Evolutionary conservation across 1,140 invertebrate species (phyloP), one percentile per base, ranked within the genome.

Genomic region (Zaprionus inermis): DNA sequence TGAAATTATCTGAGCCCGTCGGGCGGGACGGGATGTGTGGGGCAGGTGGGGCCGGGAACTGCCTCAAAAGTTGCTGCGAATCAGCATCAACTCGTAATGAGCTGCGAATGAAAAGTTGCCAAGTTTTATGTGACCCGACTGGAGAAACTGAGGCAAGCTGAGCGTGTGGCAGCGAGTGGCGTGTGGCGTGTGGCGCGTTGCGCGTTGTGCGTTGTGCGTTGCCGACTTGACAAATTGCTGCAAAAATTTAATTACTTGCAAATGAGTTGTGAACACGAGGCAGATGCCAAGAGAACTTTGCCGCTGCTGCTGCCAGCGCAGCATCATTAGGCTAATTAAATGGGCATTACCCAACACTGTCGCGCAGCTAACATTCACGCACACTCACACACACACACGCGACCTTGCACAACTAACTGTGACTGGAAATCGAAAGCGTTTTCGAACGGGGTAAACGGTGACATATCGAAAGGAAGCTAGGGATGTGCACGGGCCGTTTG

Each of bases 51-150:
- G 51, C n/a, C 11, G 11, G 24, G 4, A 4, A 28, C n/a, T 44
- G n/a, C 18, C 18, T 56, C 4, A 16, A 54, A 55, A 46, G 51
- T 54, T 64, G 36, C 46, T 36, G 34, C 34, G 55, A 51, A 73
- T 52, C 63, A 54, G 30, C 63, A 67, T 57, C 49, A 46, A 32
- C 36, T 30, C 58, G 34, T 81, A 80, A 82, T 71, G 59, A 73
- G 71, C 38, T 68, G 56, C 38, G 49, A 73, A 68, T 73, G 70
- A 77, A 74, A 77, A 77, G 75, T 77, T 73, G 20, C 36, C 71
- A 79, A 79, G 68, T 78, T 79, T 79, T 66, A 68, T 84, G 80
- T 79, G 70, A 80, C 81, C 58, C 71, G 80, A 82, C 70, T 81
- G 49, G 52, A 30, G 51, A 65, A 78, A 63, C 63, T 57, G 38